These are phyloP conservation scores for Petroica traversi DNA, from an alignment of 2,113 vertebrate genomes.

Conservation along the genomic window DNA sequence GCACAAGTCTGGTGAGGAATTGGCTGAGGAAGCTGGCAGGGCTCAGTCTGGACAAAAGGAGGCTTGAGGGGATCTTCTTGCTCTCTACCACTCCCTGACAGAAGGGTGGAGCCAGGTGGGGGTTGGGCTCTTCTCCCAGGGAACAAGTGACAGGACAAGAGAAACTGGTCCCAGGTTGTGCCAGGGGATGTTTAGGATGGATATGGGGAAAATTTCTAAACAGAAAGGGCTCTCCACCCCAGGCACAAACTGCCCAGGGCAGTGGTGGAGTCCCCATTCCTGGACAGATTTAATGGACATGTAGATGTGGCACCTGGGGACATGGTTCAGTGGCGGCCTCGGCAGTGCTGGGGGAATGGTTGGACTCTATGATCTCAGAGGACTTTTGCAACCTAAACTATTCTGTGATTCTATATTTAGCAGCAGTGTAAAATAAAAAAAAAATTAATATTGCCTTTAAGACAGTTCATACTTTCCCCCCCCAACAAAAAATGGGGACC, in stretches of 20 bases:
- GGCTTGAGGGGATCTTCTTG: background rate
- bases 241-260: background rate
- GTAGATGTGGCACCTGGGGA: background rate
- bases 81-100: background rate
- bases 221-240: background rate
- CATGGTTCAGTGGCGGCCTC: background rate
- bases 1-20: background rate
- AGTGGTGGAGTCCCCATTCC: background rate
- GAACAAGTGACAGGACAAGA: background rate
- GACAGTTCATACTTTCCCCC: background rate
- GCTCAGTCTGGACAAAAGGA: background rate
- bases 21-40: background rate
- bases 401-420: background rate
- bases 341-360: background rate
- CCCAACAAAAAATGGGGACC: background rate
- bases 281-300: background rate
- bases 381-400: background rate
- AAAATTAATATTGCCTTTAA: background rate
- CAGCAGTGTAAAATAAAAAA: background rate
- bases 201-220: background rate
- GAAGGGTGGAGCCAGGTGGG: background rate
- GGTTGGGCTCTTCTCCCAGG: background rate
- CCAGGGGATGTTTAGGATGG: background rate
- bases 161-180: background rate
- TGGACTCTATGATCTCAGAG: background rate